Conservation (phyloP, 2,797 vertebrate species). For the Poecilia gillii region DNA sequence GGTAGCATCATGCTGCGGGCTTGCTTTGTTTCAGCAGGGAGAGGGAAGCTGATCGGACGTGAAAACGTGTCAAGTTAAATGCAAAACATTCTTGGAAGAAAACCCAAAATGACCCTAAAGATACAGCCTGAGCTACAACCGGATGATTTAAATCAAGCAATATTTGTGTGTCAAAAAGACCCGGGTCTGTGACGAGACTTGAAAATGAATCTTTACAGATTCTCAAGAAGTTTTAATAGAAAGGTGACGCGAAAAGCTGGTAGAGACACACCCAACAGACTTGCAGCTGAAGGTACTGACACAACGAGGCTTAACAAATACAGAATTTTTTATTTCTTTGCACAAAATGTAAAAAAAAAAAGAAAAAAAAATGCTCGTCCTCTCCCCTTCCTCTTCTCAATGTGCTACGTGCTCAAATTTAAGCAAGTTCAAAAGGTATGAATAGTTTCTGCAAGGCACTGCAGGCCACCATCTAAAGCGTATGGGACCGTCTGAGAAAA, state of each 20-base stretch:
- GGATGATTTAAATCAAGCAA: not conserved
- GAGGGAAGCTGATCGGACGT: not conserved
- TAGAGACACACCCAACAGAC: not conserved
- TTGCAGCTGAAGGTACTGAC: not conserved
- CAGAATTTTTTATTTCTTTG: not conserved
- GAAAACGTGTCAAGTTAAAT: not conserved
- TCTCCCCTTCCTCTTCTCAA: not conserved
- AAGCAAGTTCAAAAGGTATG: not conserved
- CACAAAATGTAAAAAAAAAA: no score
- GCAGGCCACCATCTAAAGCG: conserved; percentile 3
- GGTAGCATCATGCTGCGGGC: not conserved
- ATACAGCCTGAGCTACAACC: not conserved
- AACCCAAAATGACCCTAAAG: not conserved
- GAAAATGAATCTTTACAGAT: not conserved
- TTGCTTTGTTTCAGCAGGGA: not conserved
- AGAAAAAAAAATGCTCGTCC: not conserved
- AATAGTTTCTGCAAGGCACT: not conserved
- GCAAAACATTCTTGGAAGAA: not conserved
- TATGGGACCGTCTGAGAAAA: conserved; percentile 16
- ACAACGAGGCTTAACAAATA: not conserved
- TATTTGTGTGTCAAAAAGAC: not conserved
- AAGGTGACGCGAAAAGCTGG: not conserved
- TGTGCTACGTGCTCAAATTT: not conserved
- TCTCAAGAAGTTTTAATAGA: not conserved
- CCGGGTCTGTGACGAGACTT: not conserved